Evolutionary conservation across 2,888 invertebrate species (phyloP), one percentile per base, ranked within the genome.

Genomic region (Dasypogon diadema): DNA sequence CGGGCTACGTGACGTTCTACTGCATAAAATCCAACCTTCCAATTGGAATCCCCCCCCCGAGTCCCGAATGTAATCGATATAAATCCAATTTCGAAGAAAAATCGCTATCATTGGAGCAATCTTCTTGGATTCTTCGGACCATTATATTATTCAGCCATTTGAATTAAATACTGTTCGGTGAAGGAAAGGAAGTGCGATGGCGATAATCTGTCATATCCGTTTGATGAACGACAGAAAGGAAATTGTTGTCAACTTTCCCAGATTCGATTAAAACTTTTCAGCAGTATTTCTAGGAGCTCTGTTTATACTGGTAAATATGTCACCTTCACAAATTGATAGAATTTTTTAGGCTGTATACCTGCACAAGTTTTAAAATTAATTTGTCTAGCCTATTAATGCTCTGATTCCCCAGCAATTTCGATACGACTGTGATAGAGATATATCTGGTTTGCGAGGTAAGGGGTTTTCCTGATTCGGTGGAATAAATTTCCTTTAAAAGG

Each of bases 191-290:
- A 63, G 63, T 21, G 21, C 21, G 63, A 63, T 63, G 63, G 30
- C 63, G 63, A 63, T 63, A 63, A 63, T 63, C 63, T 63, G 63
- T 63, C 63, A 63, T 63, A 63, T 63, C 63, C 42, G 4, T 42
- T 42, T 63, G 63, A 63, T 42, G 46, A 42, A 63, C 63, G 63
- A n/a, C 12, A 42, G 42, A 63, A 63, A 42, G 63, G 63, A 63
- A 63, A 63, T 63, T 63, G 63, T 63, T 63, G 63, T 63, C 63
- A 63, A 63, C 63, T 63, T 42, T 21, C 10, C 10, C 21, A 63
- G 30, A 63, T 63, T 63, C 63, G 42, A 63, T 63, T 63, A 63
- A 63, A 63, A 63, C 42, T 63, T 63, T 63, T 34, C 22, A 42
- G 2, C 12, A 12, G 42, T 12, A 3, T 12, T 3, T 12, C n/a